Evolutionary conservation across 2,888 invertebrate genomes (phyloP), one percentile per base, ranked within the genome.

Genomic region (Zaprionus obscuricornis): DNA sequence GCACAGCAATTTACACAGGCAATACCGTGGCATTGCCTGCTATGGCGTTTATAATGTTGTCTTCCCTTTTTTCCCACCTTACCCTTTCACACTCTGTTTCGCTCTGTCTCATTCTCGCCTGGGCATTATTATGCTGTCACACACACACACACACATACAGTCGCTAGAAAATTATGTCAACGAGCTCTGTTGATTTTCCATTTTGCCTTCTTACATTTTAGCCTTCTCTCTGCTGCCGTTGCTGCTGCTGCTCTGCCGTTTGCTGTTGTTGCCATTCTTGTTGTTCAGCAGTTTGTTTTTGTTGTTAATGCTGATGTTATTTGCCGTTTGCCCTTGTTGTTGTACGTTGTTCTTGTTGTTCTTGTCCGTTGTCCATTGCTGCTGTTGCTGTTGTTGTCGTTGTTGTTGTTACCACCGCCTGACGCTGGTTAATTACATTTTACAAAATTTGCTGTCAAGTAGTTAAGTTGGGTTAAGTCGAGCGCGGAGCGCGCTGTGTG

Each of bases 361-460:
- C 16, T 27, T 27, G 22, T 17, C 33, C 46, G 22, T 52, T 54
- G 43, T 29, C 37, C 37, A 17, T 37, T 36, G 26, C 64, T 34
- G 54, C 42, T 57, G 55, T 31, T 31, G 36, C 16, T 39, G 50
- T 13, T 42, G 46, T 26, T 59, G 47, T 5, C 50, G 47, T 40
- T 67, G 51, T 40, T 66, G 66, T 42, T 65, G 51, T 54, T 47
- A 39, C 58, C 76, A 47, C 50, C 56, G 74, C 70, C 82, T 69
- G 72, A 64, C 72, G 87, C 75, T 87, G 88, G 87, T 88, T 88
- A 87, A 88, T 88, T 87, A 87, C 88, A 88, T 87, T 88, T 87
- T 87, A 78, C 78, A 85, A 88, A 84, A 83, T 86, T 86, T 87
- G 83, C 88, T 86, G 87, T 88, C 87, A 87, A 86, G 87, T 75